Evolutionary conservation across 1,140 invertebrate genomes (phyloP), one percentile per base, ranked within the genome.

Genomic region (Zophobas atratus): DNA sequence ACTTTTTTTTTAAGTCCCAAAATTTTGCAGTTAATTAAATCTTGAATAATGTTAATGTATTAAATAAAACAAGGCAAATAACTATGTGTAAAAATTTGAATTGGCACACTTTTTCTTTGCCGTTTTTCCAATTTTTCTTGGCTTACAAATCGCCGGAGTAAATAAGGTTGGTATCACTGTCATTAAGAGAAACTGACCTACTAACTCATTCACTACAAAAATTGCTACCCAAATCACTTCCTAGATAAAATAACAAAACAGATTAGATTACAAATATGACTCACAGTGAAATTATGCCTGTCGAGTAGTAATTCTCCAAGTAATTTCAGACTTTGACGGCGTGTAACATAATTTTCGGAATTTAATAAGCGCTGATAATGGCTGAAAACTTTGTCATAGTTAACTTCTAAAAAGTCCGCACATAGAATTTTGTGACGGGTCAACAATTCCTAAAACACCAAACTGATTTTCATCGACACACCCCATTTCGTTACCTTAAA

Each of bases 261-360:
- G 32, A 43, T 49, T 43, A 67, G 57, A 63, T n/a, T n/a, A 67
- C 38, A 67, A 67, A 32, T 1, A 43, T 67, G 60, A 93, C 93
- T 92, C 84, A 95, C 95, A 78, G 95, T 98, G 89, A 99, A 99
- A 91, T 99, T 99, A 88, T 99, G 98, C 87, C 99, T 92, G 89
- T 99, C 99, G 81, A 99, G 90, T 79, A 99, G 89, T 81, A 99
- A 89, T 91, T 99, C 99, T 38, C 99, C 98, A 63, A 99, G 90
- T 80, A 99, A 89, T 91, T 99, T 99, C 67, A 99, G 90, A 87
- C 97, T 98, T 88, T 99, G 99, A 86, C 98, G 92, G 83, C 98
- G 92, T 67, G 94, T 99, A 48, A 99, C 98, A 90, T 99, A 99
- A 87, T 99, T 99, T 87, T 99, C 97, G 3, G 98, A 99, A 90